Evolutionary conservation across 1,140 invertebrate species (phyloP).

Genomic region (Vanessa tameamea): DNA sequence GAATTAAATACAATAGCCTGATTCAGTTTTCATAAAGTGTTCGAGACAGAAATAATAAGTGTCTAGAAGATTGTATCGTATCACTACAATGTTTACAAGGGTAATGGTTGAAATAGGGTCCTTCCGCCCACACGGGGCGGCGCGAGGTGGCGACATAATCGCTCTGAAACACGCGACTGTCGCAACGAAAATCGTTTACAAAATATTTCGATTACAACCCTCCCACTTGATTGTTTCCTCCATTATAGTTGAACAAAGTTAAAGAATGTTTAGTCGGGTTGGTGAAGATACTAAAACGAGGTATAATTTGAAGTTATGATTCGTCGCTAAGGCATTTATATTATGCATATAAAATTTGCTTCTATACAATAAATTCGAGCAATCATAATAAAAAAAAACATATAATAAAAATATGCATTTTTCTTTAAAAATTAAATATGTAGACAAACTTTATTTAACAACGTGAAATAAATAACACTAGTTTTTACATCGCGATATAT

Average conservation of each 20-base stretch:
- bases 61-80: conserved; percentile 38
- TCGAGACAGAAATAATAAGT: conserved; percentile 33
- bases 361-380: not conserved
- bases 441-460: conserved; percentile 7
- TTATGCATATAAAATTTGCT: not conserved
- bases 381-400: too few species aligned
- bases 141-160: conserved; percentile 52
- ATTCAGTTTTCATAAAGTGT: conserved; percentile 6
- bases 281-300: not conserved
- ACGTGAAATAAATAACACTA: conserved; percentile 13
- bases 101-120: conserved; percentile 38
- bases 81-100: conserved; percentile 41
- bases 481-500: conserved; percentile 19
- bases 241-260: conserved; percentile 22
- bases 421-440: too few species aligned
- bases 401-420: too few species aligned
- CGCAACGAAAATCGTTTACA: conserved; percentile 58
- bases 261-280: conserved; percentile 9
- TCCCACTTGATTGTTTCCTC: conserved; percentile 55
- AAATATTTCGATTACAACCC: conserved; percentile 70
- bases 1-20: not conserved
- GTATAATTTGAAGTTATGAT: not conserved
- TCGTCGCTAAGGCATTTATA: not conserved
- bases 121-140: conserved; percentile 39
- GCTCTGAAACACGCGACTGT: conserved; percentile 57